phyloP scores from a whole-genome alignment of 2,113 vertebrate species.

The Antennarius striatus region DNA sequence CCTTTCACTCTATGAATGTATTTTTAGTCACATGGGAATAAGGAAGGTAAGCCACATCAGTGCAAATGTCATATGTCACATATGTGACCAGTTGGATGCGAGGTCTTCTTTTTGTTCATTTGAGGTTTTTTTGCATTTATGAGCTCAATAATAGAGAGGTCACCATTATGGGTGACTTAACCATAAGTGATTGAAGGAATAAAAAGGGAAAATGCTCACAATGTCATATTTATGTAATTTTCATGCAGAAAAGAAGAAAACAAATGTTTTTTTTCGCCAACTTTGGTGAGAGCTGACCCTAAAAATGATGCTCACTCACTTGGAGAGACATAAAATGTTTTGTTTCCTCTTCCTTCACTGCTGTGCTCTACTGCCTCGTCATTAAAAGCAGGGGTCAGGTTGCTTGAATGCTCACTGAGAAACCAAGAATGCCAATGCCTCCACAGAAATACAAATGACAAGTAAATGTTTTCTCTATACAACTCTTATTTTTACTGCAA shows the following conservation, averaged over 20 bases:
- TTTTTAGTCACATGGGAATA: neutral
- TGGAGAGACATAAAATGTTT: slow-evolving; percentile 37
- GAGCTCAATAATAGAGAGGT: neutral
- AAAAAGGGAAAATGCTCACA: slow-evolving; percentile 19
- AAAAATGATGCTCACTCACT: slow-evolving; percentile 39
- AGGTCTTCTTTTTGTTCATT: neutral
- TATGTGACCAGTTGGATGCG: neutral
- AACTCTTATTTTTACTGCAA: slow-evolving; percentile 28
- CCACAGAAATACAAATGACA: slow-evolving; percentile 33
- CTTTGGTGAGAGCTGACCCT: slow-evolving; percentile 36
- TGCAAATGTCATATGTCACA: slow-evolving; percentile 1
- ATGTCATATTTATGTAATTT: slow-evolving; percentile 54
- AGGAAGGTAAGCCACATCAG: neutral
- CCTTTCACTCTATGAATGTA: neutral
- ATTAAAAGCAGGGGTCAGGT: slow-evolving; percentile 45
- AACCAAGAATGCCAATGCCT: slow-evolving; percentile 34
- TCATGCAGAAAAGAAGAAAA: slow-evolving; percentile 29
- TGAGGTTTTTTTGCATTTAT: neutral
- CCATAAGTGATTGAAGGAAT: no score
- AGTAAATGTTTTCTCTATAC: slow-evolving; percentile 9
- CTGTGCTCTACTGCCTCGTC: slow-evolving; percentile 34
- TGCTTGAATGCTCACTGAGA: slow-evolving; percentile 31
- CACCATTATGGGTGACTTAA: no score
- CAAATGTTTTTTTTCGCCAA: slow-evolving; percentile 6
- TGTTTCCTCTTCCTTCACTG: slow-evolving; percentile 29